Conservation (phyloP, 2,797 vertebrate genomes). For the Enteromius unitaeniatus region DNA sequence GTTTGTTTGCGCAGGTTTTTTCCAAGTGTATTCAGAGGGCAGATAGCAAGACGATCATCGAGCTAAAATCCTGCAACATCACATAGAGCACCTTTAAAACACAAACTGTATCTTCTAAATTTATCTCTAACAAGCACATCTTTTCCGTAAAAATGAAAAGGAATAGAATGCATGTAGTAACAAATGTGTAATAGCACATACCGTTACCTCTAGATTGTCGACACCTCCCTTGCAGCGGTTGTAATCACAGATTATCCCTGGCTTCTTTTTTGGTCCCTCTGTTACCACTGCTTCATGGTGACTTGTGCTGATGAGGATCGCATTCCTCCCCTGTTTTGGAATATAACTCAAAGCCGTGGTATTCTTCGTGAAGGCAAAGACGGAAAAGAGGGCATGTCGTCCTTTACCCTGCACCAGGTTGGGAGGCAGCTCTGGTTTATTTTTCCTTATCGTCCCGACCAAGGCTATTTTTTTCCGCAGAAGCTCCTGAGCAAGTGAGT, state of each 20-base stretch:
- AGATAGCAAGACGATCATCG: too few species aligned
- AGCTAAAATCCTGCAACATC: too few species aligned
- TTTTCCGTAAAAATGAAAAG: background rate
- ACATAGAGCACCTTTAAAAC: too few species aligned
- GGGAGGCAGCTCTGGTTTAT: background rate
- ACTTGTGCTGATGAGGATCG: background rate
- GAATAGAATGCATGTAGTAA: constrained; percentile 1
- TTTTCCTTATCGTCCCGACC: background rate
- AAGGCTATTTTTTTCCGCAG: background rate
- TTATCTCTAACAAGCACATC: background rate
- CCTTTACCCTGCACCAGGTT: background rate
- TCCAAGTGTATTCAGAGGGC: too few species aligned
- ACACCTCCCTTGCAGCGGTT: background rate
- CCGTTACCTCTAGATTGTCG: background rate
- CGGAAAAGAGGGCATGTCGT: background rate
- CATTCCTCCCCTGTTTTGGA: background rate
- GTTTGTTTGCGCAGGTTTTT: too few species aligned
- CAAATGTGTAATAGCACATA: background rate
- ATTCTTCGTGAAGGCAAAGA: background rate
- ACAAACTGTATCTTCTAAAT: background rate
- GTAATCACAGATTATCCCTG: background rate
- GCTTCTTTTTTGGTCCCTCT: background rate
- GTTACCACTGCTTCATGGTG: background rate
- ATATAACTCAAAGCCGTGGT: background rate
- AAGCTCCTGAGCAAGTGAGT: background rate